Evolutionary conservation across 2,888 invertebrate genomes (phyloP).

Genomic region (Diplolepis rosae): DNA sequence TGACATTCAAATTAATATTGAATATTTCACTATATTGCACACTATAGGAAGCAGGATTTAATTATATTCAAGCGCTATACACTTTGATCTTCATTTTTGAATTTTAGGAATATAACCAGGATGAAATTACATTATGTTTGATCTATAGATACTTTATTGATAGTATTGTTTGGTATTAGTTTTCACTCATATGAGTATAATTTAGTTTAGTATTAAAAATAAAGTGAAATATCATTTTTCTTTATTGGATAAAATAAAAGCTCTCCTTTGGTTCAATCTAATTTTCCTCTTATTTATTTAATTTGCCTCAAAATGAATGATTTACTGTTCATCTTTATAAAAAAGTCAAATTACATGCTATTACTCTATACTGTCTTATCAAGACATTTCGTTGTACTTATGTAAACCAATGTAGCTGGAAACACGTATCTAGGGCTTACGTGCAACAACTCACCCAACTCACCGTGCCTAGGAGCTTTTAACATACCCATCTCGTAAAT

Average conservation of each 20-base stretch:
- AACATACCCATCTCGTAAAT: constrained; percentile 27
- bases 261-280: background rate
- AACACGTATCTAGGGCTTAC: constrained; percentile 36
- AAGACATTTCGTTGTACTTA: constrained; percentile 20
- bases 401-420: constrained; percentile 9
- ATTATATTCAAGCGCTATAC: too few species aligned
- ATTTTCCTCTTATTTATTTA: background rate
- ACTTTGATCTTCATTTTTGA: too few species aligned
- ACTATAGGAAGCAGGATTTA: too few species aligned
- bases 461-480: constrained; percentile 12
- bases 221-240: too few species aligned
- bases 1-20: too few species aligned
- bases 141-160: too few species aligned
- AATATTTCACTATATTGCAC: too few species aligned
- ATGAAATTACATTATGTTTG: too few species aligned
- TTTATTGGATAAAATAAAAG: background rate
- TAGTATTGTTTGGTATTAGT: too few species aligned
- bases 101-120: too few species aligned
- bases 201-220: too few species aligned
- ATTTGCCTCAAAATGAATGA: background rate
- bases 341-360: background rate
- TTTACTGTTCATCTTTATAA: background rate
- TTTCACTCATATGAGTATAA: too few species aligned
- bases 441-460: constrained; percentile 34
- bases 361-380: constrained; percentile 10